Base-by-base conservation (phyloP, 2,797 vertebrate genomes). In the Podarcis lilfordi region DNA sequence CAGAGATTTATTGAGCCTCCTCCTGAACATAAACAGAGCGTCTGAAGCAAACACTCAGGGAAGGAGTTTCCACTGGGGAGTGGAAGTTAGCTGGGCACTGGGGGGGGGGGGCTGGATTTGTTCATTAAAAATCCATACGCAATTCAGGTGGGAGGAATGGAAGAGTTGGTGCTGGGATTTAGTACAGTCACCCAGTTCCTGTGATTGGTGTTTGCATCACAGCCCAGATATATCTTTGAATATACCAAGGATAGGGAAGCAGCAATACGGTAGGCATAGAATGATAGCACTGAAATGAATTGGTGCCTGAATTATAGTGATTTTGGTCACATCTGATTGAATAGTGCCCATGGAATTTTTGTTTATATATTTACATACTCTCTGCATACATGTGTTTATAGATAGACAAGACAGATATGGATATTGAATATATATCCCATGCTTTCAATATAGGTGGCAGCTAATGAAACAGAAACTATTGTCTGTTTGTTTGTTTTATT, bases 1-100 rank as follows among this genome's bases (percentile, higher is more conserved):
- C 86, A 92, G 78, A 91, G 93, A 82, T 83, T 80, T 74, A 59
- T 64, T 0, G 45, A 32, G 59, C 35, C 32, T 85, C 79, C 43
- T 59, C 66, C 27, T 79, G 2, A 43, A 79, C 27, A 0, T 0
- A 72, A 61, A 90, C 66, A n/a, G 9, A 74, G 76, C 11, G 10
- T 40, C 68, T 8, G 6, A 84, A 79, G 10, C 32, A 76, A 87
- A 2, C 4, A 0, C 50, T n/a, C n/a, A 1, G 43, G 15, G 19
- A 81, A 50, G 35, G 84, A 4, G 8, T 5, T 45, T 80, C n/a
- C 7, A 59, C 43, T 59, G 32, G 1, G 27, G 23, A 8, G 0
- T 0, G 0, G 0, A 0, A 40, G 9, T 21, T 69, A 6, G 0
- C 59, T 61, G 8, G 81, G 50, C 72, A 11, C 25, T 66, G 72